Evolutionary conservation across 2,797 vertebrate genomes (phyloP), one percentile per base, ranked within the genome.

Genomic region (Podarcis siculus): DNA sequence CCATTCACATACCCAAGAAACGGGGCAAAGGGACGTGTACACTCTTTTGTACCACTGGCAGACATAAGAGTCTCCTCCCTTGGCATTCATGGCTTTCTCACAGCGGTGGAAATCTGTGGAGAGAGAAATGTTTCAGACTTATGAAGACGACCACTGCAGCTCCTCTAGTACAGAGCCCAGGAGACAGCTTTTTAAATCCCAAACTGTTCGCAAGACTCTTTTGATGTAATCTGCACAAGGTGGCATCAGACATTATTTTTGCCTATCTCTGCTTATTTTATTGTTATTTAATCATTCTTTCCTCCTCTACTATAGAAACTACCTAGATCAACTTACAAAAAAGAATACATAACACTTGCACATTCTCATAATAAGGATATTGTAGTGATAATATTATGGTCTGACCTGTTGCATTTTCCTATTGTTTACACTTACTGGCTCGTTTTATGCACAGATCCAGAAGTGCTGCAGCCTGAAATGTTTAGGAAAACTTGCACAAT

Each of bases 11-110:
- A 98, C 98, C 98, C 98, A 98, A 79, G 97, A 96, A 0, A 95
- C 1, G 55, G 98, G 98, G 89, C 98, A 99, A 76, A 98, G 92
- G 21, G 98, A 98, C 58, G 95, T 97, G 96, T 98, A 98, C 84
- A 98, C 98, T 84, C 98, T 97, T 77, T 64, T 95, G 95, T 98
- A 98, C 98, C 98, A 98, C 12, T 98, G 96, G 55, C 98, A 98
- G 0, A 98, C 97, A 1, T 96, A 86, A 2, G 85, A 91, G 88
- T 98, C 98, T 1, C 95, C 95, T n/a, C 97, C 98, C 96, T 97
- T 98, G 25, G 95, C 95, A 0, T 91, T 96, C 96, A 98, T 95
- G 30, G 97, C 95, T 95, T 98, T 99, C 94, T 98, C 96, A 91
- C 98, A 98, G 93, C 98, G 97, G 89, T 98, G 95, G 82, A 93